Evolutionary conservation across 2,888 invertebrate species (phyloP), one percentile per base, ranked within the genome.

Genomic region (Euplagia quadripunctaria): DNA sequence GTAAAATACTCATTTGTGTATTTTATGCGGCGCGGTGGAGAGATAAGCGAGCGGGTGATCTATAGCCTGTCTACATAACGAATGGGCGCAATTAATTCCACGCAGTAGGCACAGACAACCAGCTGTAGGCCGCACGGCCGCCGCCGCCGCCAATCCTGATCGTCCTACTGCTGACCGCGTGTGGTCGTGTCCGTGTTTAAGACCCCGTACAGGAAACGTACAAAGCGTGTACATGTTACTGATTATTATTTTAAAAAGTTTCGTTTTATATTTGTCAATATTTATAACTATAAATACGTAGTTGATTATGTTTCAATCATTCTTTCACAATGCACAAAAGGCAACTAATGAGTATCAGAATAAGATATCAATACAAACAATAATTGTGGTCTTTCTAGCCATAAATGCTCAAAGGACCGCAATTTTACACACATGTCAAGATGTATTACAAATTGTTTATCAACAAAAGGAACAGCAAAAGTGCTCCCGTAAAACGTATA

Each of bases 51-150:
- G 81, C 76, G 67, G 67, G 76, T 84, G 84, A 81, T 76, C 72
- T 71, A 82, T 79, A 43, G 70, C 81, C 67, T 72, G 55, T 64
- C 79, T 64, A 66, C 61, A 75, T 81, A 70, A 81, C 75, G 70
- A 79, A 81, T 81, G 82, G 71, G 41, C 46, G 63, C 82, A 55
- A 81, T 81, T 81, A 84, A 79, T 84, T 79, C 67, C 31, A 16
- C 61, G 41, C 49, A 11, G 51, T 31, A 2, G 51, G 55, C 67
- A 43, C 49, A 68, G 68, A 16, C 68, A 43, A 20, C 51, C 65
- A 14, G 9, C 49, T 20, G n/a, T 16, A 12, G 31, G 58, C 11
- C 51, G 16, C 67, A n/a, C 11, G 31, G 63, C 11, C 49, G 31
- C 17, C 14, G 31, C 14, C 20, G 17, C 9, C 46, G 4, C 1